Evolutionary conservation across 2,888 invertebrate species (phyloP).

Genomic region (Drosophila subquinaria): DNA sequence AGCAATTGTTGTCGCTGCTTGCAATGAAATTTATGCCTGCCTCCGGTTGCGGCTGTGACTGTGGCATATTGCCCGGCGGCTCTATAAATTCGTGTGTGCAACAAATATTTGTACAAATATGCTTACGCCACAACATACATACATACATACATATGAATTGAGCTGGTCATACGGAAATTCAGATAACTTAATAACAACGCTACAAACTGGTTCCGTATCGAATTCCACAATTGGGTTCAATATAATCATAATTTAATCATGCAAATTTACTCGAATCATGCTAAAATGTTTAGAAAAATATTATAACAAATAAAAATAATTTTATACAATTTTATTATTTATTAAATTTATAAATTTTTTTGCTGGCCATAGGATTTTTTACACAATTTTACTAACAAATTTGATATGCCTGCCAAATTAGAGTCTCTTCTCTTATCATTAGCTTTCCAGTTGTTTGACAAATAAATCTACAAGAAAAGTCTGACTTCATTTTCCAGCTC

Average conservation of each 20-base stretch:
- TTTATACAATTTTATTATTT: background rate
- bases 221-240: background rate
- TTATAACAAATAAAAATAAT: too few species aligned
- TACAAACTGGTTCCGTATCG: background rate
- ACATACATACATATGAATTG: slow-evolving; percentile 32
- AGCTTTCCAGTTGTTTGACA: slow-evolving; percentile 28
- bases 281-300: too few species aligned
- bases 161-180: slow-evolving; percentile 32
- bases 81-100: slow-evolving; percentile 5
- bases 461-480: slow-evolving; percentile 52
- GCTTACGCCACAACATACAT: slow-evolving; percentile 11
- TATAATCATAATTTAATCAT: too few species aligned
- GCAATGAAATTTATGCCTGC: slow-evolving; percentile 66
- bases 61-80: slow-evolving; percentile 29
- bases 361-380: too few species aligned
- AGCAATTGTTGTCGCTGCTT: slow-evolving; percentile 45
- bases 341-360: background rate
- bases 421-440: slow-evolving; percentile 25
- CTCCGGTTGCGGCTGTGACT: slow-evolving; percentile 23
- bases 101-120: slow-evolving; percentile 20
- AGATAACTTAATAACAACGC: background rate
- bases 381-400: background rate
- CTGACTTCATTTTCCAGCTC: slow-evolving; percentile 73
- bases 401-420: background rate
- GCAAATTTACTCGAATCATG: too few species aligned